phyloP scores from a whole-genome alignment of 2,797 vertebrate species.

The Helicolenus hilgendorfi region DNA sequence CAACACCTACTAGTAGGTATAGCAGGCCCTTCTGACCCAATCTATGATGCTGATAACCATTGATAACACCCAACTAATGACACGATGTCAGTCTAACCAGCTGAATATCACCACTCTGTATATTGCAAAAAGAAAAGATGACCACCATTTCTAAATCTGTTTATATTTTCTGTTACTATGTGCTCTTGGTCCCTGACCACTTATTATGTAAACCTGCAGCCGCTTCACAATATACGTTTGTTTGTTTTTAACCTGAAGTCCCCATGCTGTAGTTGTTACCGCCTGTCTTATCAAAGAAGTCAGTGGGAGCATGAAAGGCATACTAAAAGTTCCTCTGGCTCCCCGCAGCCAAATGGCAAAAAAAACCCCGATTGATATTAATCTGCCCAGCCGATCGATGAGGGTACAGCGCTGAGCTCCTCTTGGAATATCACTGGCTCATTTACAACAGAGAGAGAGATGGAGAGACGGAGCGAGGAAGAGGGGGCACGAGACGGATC shows the following conservation, averaged over 20 bases:
- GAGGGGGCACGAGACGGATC: slow-evolving; percentile 18
- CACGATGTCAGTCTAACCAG: background rate
- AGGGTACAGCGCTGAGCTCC: slow-evolving; percentile 44
- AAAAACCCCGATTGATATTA: slow-evolving; percentile 70
- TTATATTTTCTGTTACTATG: background rate
- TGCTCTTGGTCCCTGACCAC: background rate
- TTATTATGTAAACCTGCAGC: slow-evolving; percentile 8
- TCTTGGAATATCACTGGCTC: slow-evolving; percentile 66
- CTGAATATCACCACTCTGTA: background rate
- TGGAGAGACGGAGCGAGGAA: background rate
- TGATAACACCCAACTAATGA: background rate
- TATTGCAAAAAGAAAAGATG: background rate
- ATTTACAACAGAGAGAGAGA: slow-evolving; percentile 48
- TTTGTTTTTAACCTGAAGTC: background rate
- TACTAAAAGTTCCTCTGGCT: slow-evolving; percentile 70
- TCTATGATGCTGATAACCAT: background rate
- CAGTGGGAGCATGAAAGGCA: slow-evolving; percentile 35
- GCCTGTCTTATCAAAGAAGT: slow-evolving; percentile 44
- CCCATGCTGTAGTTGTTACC: slow-evolving; percentile 12
- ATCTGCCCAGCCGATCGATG: slow-evolving; percentile 71
- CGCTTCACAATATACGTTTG: background rate
- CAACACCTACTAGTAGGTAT: background rate
- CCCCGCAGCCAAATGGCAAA: slow-evolving; percentile 49
- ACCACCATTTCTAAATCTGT: background rate
- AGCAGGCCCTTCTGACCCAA: background rate